Conservation (phyloP, 1,140 invertebrate genomes). For the Aphelinus certus region DNA sequence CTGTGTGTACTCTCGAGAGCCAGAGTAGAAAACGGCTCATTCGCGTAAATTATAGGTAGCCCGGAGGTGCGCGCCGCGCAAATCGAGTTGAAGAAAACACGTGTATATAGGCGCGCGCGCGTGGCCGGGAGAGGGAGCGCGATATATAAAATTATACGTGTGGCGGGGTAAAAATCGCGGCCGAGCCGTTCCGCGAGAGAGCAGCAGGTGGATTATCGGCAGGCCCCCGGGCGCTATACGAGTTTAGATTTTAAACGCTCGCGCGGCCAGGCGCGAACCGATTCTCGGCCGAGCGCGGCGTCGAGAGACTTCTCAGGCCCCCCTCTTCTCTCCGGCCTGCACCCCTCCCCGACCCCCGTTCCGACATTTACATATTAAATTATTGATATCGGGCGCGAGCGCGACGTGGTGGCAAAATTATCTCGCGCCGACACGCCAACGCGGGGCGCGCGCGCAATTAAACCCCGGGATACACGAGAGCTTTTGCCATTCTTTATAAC, state of each 20-base stretch:
- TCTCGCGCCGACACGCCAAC: constrained; percentile 23
- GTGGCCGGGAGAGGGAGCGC: background rate
- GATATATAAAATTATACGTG: constrained; percentile 28
- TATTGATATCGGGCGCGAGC: constrained; percentile 11
- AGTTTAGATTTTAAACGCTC: constrained; percentile 18
- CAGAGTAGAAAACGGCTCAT: constrained; percentile 35
- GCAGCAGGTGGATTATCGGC: constrained; percentile 37
- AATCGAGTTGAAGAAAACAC: constrained; percentile 9
- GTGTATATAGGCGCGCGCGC: constrained; percentile 10
- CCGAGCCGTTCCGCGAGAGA: constrained; percentile 2
- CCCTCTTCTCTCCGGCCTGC: background rate
- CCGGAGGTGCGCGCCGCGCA: constrained; percentile 10
- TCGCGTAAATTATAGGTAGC: constrained; percentile 39
- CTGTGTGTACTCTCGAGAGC: background rate
- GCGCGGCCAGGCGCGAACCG: constrained; percentile 22
- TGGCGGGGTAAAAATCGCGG: constrained; percentile 12
- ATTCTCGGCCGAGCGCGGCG: constrained; percentile 9
- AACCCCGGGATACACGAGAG: too few species aligned
- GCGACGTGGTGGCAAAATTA: constrained; percentile 12
- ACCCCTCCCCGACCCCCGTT: background rate
- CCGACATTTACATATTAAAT: constrained; percentile 34
- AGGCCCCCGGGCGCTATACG: background rate
- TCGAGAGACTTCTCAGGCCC: constrained; percentile 27
- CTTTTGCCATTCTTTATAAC: too few species aligned
- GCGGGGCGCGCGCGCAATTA: background rate